Base-by-base conservation (phyloP, 1,140 invertebrate species). In the Drosophila eugracilis region DNA sequence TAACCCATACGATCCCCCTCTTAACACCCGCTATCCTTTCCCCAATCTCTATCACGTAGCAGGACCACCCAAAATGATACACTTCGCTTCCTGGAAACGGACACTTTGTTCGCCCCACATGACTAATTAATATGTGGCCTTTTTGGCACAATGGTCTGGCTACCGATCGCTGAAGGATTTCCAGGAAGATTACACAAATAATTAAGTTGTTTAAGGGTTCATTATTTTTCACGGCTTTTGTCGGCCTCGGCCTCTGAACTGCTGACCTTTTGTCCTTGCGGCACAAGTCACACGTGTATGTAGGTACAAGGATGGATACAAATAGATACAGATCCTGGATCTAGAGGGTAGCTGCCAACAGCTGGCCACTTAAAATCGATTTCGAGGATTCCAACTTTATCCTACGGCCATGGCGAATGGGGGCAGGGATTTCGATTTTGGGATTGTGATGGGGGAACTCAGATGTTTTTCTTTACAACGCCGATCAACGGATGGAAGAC, bases 171-270 rank as follows among this genome's bases (percentile, higher is more conserved):
- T 65, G 30, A 48, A 81, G 62, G 54, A 75, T 37, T 85, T 85
- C 81, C 77, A 75, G 81, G 81, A 85, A 85, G 55, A 63, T 72
- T 75, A 66, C 72, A 75, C 72, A 74, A 86, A 85, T 86, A 85
- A 85, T 85, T 85, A 85, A 81, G 83, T 81, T 85, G 81, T 85
- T 85, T 86, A 77, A 55, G 77, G 73, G 58, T 62, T 77, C 81
- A 85, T 85, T 85, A 85, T 81, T 85, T 77, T 85, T 85, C 81
- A 85, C 81, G 81, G 81, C 77, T 86, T 85, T 85, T 85, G 80
- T 85, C 76, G 53, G 66, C 34, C 57, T 85, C 76, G 53, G 66
- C 34, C 57, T 62, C 34, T 41, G 52, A 28, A 30, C 17, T 26
- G 52, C 55, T 72, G 71, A 65, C 58, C 57, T 74, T 74, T 74